These are phyloP conservation scores for Pseudomugil gertrudae DNA, from an alignment of 2,797 vertebrate species.

Conservation along the genomic window DNA sequence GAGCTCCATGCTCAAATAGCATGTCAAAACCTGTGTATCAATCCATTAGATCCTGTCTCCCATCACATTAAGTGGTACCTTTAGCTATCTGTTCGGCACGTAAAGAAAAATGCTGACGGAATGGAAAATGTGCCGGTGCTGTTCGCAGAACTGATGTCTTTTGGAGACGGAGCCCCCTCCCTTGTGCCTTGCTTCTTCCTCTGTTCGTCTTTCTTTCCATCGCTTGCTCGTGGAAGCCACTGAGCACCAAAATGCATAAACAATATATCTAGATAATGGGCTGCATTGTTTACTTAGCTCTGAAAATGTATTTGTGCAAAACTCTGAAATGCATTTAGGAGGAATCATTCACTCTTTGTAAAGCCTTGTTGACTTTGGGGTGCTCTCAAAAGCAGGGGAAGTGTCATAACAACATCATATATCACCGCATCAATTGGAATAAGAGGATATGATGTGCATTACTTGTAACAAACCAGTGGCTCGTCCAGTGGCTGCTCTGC, in stretches of 20 bases:
- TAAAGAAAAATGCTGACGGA: constrained; percentile 82
- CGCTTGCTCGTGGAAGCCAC: constrained; percentile 58
- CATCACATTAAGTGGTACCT: constrained; percentile 89
- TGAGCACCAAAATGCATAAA: constrained; percentile 71
- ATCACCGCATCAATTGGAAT: constrained; percentile 75
- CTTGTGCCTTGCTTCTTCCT: constrained; percentile 38
- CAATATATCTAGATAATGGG: constrained; percentile 82
- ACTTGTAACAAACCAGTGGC: constrained; percentile 58
- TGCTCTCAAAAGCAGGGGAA: constrained; percentile 66
- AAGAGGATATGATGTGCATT: constrained; percentile 65
- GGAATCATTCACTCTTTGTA: constrained; percentile 75
- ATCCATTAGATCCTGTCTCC: constrained; percentile 87
- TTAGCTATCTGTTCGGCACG: constrained; percentile 82
- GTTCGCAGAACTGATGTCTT: constrained; percentile 72
- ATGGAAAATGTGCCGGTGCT: constrained; percentile 80
- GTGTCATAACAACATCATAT: constrained; percentile 79
- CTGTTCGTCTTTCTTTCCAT: constrained; percentile 47
- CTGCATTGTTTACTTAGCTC: constrained; percentile 80
- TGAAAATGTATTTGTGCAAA: constrained; percentile 80
- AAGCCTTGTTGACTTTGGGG: constrained; percentile 73
- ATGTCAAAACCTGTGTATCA: constrained; percentile 96
- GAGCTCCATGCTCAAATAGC: constrained; percentile 93
- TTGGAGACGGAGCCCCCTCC: constrained; percentile 53
- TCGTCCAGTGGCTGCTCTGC: constrained; percentile 47
- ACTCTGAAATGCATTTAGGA: constrained; percentile 81